Base-by-base conservation (phyloP, 2,797 vertebrate genomes). In the Gymnopithys bicolor region DNA sequence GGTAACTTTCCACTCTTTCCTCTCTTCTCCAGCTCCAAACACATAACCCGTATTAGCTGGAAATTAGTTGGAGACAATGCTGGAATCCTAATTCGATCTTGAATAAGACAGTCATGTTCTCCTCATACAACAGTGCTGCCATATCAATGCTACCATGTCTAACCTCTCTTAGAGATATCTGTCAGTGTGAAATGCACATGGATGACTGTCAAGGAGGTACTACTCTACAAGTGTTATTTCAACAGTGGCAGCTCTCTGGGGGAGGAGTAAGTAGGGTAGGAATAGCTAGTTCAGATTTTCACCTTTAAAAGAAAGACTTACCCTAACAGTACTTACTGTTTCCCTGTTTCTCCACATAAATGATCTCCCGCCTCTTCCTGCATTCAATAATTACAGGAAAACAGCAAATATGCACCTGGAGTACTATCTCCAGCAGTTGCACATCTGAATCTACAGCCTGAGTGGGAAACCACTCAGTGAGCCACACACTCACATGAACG, bases 61-160 rank as follows among this genome's bases (percentile, higher is more conserved):
- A 96, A 94, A 85, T 81, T 63, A 87, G 75, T 70, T 41, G 41
- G 62, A 97, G 93, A 84, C 79, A 41, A 88, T 28, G 70, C 32
- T 88, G 84, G 87, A 67, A 94, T 89, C 75, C 84, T 93, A 79
- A 88, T 93, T 90, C 91, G 80, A 90, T 83, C 84, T 90, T 85
- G 95, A 95, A 74, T 89, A 97, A 94, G 51, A 75, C 19, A 94
- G 64, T 92, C 93, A 43, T 41, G 25, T 48, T 95, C 91, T 97
- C 78, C 91, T 96, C 87, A 95, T 58, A 89, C 10, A 87, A 64
- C 55, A 91, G 77, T 52, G 85, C 93, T 97, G 89, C 94, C 67
- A 52, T 86, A 95, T 78, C 93, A 97, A 94, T 19, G 7, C 70
- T 87, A 96, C 75, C 74, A 83, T 73, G 89, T 63, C 89, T 93